phyloP scores from a whole-genome alignment of 2,888 invertebrate species.

The Ennomos fuscantarius region DNA sequence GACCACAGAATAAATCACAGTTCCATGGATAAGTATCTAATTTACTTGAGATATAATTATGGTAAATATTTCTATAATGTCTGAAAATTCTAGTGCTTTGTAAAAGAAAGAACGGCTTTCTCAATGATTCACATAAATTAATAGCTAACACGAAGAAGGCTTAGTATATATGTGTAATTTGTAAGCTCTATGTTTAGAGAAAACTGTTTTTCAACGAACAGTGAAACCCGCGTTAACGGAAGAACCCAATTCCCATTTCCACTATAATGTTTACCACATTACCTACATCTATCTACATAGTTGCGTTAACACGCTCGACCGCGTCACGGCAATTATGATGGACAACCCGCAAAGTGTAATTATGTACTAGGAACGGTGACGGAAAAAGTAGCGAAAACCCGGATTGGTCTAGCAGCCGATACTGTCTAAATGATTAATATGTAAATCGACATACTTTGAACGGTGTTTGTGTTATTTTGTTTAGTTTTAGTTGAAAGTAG shows the following conservation, averaged over 20 bases:
- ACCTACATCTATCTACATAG: slow-evolving; percentile 10
- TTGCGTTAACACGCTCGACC: slow-evolving; percentile 43
- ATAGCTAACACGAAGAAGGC: too few species aligned
- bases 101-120: too few species aligned
- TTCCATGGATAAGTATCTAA: too few species aligned
- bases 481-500: too few species aligned
- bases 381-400: slow-evolving; percentile 58
- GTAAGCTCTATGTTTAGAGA: too few species aligned
- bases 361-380: slow-evolving; percentile 62
- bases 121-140: too few species aligned
- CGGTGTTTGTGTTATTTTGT: neutral
- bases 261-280: slow-evolving; percentile 34
- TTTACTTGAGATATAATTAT: too few species aligned
- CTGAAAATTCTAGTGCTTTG: too few species aligned
- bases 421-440: neutral
- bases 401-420: slow-evolving; percentile 41
- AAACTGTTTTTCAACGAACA: slow-evolving; percentile 18
- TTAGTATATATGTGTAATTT: too few species aligned
- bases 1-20: too few species aligned
- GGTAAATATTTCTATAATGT: too few species aligned
- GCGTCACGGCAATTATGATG: slow-evolving; percentile 41
- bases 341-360: slow-evolving; percentile 48
- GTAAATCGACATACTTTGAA: slow-evolving; percentile 12
- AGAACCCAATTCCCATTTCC: slow-evolving; percentile 51
- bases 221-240: slow-evolving; percentile 52